A percentile compares a stretch with the other conserved stretches of the same genome.
phyloP scores from a whole-genome alignment of 2,797 vertebrate genomes.

The Chelonia mydas region DNA sequence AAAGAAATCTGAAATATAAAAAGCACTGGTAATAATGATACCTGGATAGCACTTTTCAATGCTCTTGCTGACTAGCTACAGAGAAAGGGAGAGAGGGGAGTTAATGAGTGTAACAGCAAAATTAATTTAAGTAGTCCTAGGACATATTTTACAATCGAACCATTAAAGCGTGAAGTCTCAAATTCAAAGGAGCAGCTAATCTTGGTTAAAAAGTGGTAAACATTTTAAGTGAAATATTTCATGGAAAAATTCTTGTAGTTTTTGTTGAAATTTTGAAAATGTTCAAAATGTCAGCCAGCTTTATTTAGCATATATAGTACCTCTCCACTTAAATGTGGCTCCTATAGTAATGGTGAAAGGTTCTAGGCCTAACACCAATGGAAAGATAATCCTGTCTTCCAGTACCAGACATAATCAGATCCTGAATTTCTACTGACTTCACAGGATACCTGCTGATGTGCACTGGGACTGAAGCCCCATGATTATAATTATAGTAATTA shows the following conservation, averaged over 20 bases:
- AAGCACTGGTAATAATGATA: not conserved
- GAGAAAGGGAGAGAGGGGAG: not conserved
- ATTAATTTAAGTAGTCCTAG: not conserved
- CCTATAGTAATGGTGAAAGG: constrained; percentile 8
- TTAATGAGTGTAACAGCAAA: not conserved
- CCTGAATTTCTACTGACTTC: not conserved
- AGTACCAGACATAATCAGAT: constrained; percentile 1
- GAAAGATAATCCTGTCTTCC: constrained; percentile 19
- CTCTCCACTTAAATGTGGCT: constrained; percentile 10
- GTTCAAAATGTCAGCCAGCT: constrained; percentile 9
- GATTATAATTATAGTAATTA: not conserved
- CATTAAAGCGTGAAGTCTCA: not conserved
- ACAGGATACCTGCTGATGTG: not conserved
- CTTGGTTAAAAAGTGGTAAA: not conserved
- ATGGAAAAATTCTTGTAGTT: not conserved
- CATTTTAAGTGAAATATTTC: constrained; percentile 27
- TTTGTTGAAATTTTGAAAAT: not conserved
- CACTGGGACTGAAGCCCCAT: not conserved
- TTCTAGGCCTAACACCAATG: not conserved
- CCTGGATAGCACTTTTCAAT: not conserved
- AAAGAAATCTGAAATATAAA: not conserved
- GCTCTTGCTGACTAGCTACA: not conserved
- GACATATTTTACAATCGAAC: not conserved
- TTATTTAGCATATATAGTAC: not conserved
- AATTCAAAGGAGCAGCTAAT: not conserved